Evolutionary conservation across 2,113 vertebrate species (phyloP), one percentile per base, ranked within the genome.

Genomic region (Verasper variegatus): DNA sequence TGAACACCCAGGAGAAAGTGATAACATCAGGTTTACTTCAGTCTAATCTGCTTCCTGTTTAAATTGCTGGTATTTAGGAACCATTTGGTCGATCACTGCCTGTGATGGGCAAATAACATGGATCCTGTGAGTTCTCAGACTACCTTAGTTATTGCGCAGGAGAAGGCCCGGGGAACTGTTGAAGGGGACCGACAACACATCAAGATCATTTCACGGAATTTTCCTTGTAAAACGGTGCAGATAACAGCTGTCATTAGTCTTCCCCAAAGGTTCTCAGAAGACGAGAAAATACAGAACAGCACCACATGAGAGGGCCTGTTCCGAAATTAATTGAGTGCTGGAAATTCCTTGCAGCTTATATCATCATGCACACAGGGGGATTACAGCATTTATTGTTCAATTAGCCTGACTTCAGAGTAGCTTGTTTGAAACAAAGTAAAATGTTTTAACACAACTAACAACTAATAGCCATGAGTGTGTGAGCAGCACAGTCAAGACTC

Each of bases 311-410:
- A 27, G 35, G 24, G 24, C 21, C 54, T 54, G 59, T 72, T 84
- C 64, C 42, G n/a, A 74, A 86, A 82, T 74, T 81, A 86, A 85
- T 74, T 76, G 68, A 86, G 55, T 31, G 35, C 57, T 80, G 75
- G 56, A 76, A 80, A 76, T 63, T 78, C 74, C 81, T 88, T 37
- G 70, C 71, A 81, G 85, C 65, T 76, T 84, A 60, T 84, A 80
- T 79, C 40, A 26, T 72, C 78, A 78, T 45, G 40, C 62, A 78
- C 80, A 81, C 65, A 76, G 37, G 58, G 56, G 70, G 59, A 81
- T 89, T 76, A 76, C 6, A n/a, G 21, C 0, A 0, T 77, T 80
- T 69, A 72, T 81, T 85, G 68, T 80, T 76, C 69, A 84, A 81
- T 81, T 84, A 74, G 62, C 49, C 69, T 57, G 35, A 54, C 75